Conservation (phyloP, 2,113 vertebrate species). For the Dicerorhinus sumatrensis region DNA sequence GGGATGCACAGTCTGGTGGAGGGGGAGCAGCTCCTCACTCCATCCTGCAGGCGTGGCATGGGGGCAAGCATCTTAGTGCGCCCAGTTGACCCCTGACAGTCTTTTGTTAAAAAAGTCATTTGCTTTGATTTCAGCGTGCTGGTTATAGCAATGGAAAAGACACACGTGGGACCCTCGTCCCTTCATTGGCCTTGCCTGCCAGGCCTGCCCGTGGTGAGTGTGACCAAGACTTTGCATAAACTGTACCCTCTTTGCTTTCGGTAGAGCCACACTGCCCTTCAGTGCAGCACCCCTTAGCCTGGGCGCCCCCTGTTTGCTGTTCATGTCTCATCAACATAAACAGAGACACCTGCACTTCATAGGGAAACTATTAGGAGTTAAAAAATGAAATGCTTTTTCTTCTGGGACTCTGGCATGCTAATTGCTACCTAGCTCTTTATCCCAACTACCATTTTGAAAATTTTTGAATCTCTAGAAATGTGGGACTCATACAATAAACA, state of each 20-base stretch:
- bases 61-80: background rate
- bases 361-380: rapidly evolving
- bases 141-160: background rate
- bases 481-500: background rate
- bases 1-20: rapidly evolving
- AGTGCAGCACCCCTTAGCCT: rapidly evolving
- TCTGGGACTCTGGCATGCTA: rapidly evolving
- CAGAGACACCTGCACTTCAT: rapidly evolving
- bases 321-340: background rate
- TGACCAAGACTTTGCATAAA: rapidly evolving
- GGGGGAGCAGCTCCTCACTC: background rate
- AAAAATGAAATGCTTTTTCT: background rate
- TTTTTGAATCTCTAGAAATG: background rate
- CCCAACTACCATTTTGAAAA: background rate
- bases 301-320: rapidly evolving
- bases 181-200: rapidly evolving
- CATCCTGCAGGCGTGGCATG: rapidly evolving
- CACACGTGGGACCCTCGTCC: rapidly evolving
- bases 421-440: background rate
- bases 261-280: no score
- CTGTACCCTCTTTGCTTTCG: rapidly evolving
- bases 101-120: no score
- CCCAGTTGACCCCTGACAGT: rapidly evolving
- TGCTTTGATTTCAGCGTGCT: slow-evolving; percentile 32
- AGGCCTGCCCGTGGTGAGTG: slow-evolving; percentile 44